Percentiles rank a stretch among this genome's conserved stretches.
phyloP scores from a whole-genome alignment of 2,888 invertebrate species.

The Dimorphilus gyrociliatus region DNA sequence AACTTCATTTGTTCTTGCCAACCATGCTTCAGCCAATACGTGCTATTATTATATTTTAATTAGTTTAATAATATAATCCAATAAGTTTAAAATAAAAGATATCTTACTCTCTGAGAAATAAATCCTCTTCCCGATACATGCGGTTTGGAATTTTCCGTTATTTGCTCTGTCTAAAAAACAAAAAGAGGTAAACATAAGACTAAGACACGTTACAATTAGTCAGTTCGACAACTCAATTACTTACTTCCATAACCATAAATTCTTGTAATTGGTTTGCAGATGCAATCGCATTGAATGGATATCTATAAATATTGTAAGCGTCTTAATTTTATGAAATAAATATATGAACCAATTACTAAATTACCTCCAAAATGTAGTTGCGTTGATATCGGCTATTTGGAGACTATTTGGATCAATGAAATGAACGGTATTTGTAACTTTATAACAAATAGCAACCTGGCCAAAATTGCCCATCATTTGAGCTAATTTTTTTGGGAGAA shows the following conservation, averaged over 20 bases:
- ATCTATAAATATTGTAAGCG: conserved; percentile 65
- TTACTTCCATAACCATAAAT: conserved; percentile 87
- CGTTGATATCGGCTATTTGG: conserved; percentile 11
- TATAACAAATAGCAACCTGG: conserved; percentile 66
- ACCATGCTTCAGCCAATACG: conserved; percentile 78
- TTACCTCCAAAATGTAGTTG: conserved; percentile 1
- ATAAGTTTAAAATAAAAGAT: too few species aligned
- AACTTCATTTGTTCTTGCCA: conserved; percentile 56
- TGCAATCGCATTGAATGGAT: conserved; percentile 61
- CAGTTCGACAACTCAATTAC: too few species aligned
- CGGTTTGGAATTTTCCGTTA: too few species aligned
- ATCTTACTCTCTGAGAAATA: too few species aligned
- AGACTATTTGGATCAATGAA: conserved; percentile 64
- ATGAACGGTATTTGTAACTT: conserved; percentile 75
- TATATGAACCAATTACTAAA: conserved; percentile 4
- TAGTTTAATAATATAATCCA: conserved; percentile 1
- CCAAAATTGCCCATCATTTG: conserved; percentile 72
- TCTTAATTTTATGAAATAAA: conserved; percentile 64
- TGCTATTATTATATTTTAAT: conserved; percentile 43
- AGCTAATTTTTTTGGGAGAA: conserved; percentile 66
- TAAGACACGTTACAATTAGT: too few species aligned
- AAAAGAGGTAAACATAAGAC: too few species aligned
- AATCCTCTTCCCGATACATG: too few species aligned
- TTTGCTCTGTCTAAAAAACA: too few species aligned
- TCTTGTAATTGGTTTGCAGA: conserved; percentile 76